A percentile compares a stretch with the other conserved stretches of the same genome.
phyloP scores from a whole-genome alignment of 2,113 vertebrate species.

The Prunella fulvescens region DNA sequence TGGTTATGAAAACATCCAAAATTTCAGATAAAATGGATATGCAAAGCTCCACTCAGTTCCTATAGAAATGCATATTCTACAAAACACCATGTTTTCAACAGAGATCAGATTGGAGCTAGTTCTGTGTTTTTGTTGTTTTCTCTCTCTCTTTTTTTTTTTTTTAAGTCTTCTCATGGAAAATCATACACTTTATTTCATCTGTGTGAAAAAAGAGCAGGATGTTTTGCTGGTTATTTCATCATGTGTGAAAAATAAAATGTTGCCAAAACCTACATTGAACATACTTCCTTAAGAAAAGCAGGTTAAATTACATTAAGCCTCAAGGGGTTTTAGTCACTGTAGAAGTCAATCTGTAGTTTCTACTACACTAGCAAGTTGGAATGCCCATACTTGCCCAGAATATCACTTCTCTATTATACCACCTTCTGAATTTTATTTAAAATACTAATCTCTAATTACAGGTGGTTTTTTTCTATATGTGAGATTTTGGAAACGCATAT shows the following conservation, averaged over 20 bases:
- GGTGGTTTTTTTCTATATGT: neutral
- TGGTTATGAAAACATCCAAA: neutral
- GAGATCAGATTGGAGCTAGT: neutral
- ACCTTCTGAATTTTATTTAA: neutral
- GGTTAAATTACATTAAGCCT: conserved; percentile 8
- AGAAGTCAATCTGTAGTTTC: neutral
- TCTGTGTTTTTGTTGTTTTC: neutral
- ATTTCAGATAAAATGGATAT: neutral
- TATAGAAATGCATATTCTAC: neutral
- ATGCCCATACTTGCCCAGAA: conserved; percentile 23
- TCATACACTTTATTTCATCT: neutral
- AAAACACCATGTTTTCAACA: neutral
- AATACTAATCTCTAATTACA: neutral
- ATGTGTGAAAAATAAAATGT: conserved; percentile 14
- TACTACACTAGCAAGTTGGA: neutral
- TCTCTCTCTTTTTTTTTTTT: neutral
- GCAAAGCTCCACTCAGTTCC: neutral
- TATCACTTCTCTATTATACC: neutral
- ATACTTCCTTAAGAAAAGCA: conserved; percentile 45
- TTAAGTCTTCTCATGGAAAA: neutral
- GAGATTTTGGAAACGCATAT: neutral
- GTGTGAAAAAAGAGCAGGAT: conserved; percentile 35
- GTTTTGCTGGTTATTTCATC: conserved; percentile 42
- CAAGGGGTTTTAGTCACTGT: conserved; percentile 34
- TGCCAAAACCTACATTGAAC: conserved; percentile 8